Percentiles rank a stretch among this genome's conserved stretches.
These are phyloP conservation scores for Eristalis pertinax DNA, from an alignment of 2,888 invertebrate genomes.

Conservation along the genomic window DNA sequence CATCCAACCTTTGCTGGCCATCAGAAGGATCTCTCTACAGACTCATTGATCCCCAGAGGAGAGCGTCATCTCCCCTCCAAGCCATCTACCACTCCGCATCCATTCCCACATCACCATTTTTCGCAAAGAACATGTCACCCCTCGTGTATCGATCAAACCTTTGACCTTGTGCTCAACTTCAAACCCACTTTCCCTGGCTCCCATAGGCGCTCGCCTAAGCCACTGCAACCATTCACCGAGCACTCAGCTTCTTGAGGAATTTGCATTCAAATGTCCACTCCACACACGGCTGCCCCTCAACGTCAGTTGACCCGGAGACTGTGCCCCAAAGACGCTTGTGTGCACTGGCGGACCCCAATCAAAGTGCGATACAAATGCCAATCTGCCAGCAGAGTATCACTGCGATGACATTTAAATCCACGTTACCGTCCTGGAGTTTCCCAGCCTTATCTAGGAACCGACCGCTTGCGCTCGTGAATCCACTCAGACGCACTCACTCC, in stretches of 20 bases:
- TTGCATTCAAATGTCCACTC: not conserved
- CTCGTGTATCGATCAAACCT: not conserved
- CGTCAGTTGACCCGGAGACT: not conserved
- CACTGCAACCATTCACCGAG: not conserved
- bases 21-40: too few species aligned
- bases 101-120: not conserved
- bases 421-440: conserved; percentile 36
- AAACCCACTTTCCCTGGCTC: not conserved
- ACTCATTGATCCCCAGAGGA: too few species aligned
- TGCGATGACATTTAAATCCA: conserved; percentile 68
- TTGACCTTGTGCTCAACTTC: not conserved
- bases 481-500: conserved; percentile 52
- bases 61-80: too few species aligned
- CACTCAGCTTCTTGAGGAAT: not conserved
- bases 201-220: not conserved
- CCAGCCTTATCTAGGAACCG: conserved; percentile 56
- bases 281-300: not conserved
- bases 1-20: too few species aligned
- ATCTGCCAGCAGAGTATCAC: conserved; percentile 41
- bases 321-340: not conserved
- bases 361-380: conserved; percentile 60
- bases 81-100: not conserved
- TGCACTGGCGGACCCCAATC: conserved; percentile 35
- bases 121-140: not conserved
- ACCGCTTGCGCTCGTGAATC: conserved; percentile 54